A percentile compares a stretch with the other conserved stretches of the same genome.
phyloP scores from a whole-genome alignment of 2,797 vertebrate genomes.

The Leucoraja ocellata region DNA sequence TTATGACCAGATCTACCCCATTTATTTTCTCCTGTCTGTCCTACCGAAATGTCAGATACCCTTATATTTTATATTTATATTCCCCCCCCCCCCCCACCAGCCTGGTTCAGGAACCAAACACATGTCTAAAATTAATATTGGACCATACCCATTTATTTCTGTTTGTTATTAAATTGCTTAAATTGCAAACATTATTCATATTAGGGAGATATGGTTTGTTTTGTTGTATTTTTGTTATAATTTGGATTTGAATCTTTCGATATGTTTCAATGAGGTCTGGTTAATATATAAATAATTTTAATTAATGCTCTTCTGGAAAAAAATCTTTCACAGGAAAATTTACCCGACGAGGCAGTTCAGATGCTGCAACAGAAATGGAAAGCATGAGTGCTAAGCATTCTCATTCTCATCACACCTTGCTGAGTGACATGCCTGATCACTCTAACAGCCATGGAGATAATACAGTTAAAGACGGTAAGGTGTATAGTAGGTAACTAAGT shows the following conservation, averaged over 20 bases:
- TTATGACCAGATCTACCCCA: too few species aligned
- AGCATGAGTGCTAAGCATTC: conserved; percentile 84
- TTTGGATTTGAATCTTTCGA: background rate
- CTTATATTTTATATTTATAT: too few species aligned
- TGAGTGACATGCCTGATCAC: conserved; percentile 82
- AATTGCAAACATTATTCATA: too few species aligned
- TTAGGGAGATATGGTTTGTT: background rate
- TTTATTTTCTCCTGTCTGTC: too few species aligned
- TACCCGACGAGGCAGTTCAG: conserved; percentile 83
- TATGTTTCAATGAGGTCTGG: background rate
- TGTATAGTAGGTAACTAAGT: background rate
- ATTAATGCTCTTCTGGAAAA: background rate
- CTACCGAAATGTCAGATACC: too few species aligned
- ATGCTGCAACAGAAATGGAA: conserved; percentile 84
- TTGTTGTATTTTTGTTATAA: background rate
- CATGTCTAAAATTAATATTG: too few species aligned
- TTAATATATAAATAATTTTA: background rate
- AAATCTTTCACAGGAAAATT: conserved; percentile 71
- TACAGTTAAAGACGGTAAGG: conserved; percentile 76
- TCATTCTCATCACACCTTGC: conserved; percentile 86
- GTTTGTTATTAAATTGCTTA: background rate
- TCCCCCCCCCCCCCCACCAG: too few species aligned
- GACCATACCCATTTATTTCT: too few species aligned
- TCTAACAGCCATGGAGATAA: conserved; percentile 94
- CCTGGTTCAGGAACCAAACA: too few species aligned